Percentiles rank a stretch among this genome's conserved stretches.
Evolutionary conservation across 2,888 invertebrate species (phyloP).

Genomic region (Plebejus anna): DNA sequence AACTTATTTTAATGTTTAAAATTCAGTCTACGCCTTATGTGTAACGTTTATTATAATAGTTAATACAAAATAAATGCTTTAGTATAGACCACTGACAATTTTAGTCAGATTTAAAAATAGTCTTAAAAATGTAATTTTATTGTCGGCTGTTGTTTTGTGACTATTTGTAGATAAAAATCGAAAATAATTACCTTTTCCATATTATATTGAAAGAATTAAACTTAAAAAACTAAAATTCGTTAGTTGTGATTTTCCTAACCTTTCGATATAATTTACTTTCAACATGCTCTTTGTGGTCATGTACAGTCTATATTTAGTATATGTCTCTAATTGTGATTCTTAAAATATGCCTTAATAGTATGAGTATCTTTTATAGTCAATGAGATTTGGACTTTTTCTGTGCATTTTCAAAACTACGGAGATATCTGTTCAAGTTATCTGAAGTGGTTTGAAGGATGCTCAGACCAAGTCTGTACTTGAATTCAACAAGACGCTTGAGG

Average conservation of each 20-base stretch:
- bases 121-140: neutral
- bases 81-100: constrained; percentile 1
- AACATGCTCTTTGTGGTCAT: neutral
- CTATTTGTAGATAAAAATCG: too few relatives aligned
- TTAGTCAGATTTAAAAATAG: neutral
- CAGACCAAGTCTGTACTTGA: constrained; percentile 84
- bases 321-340: neutral
- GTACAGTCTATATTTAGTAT: neutral
- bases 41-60: neutral
- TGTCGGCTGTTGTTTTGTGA: too few relatives aligned
- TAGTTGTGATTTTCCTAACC: too few relatives aligned
- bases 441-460: constrained; percentile 84
- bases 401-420: constrained; percentile 79
- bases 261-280: too few relatives aligned
- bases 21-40: neutral
- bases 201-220: too few relatives aligned
- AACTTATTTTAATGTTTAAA: neutral
- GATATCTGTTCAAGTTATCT: constrained; percentile 82
- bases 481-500: constrained; percentile 82
- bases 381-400: constrained; percentile 25
- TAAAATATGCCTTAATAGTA: constrained; percentile 13
- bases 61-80: constrained; percentile 15
- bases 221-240: too few relatives aligned
- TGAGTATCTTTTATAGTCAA: constrained; percentile 14
- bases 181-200: too few relatives aligned